These are phyloP conservation scores for Oceanites oceanicus DNA, from an alignment of 2,113 vertebrate species.

Conservation along the genomic window DNA sequence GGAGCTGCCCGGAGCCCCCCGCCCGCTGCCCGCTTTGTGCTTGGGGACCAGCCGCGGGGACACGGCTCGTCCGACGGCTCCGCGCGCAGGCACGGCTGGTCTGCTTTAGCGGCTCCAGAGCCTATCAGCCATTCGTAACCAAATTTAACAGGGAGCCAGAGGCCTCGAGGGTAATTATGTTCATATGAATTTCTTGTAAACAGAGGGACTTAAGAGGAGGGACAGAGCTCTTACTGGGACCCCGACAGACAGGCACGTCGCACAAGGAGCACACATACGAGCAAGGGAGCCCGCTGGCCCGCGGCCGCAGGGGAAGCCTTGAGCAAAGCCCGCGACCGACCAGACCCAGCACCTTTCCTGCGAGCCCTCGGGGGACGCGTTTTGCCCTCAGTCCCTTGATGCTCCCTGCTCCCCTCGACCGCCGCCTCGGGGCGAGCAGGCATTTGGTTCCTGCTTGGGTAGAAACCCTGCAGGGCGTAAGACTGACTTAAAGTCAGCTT, in stretches of 20 bases:
- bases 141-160: not conserved
- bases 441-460: not conserved
- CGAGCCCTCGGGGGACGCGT: not conserved
- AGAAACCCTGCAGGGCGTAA: not conserved
- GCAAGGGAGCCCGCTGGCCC: not conserved
- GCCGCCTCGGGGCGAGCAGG: not conserved
- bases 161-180: too few species aligned
- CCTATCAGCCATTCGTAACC: not conserved
- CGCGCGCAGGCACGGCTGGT: fast-evolving
- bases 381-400: not conserved
- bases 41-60: not conserved
- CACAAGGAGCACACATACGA: not conserved
- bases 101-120: not conserved
- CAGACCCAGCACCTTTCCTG: not conserved
- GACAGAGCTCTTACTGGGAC: not conserved
- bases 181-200: not conserved
- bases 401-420: not conserved
- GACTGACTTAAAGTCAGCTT: not conserved
- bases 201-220: not conserved
- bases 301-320: not conserved
- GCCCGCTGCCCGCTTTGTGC: not conserved
- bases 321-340: not conserved
- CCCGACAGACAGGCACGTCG: not conserved
- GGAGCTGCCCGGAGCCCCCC: not conserved
- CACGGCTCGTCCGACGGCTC: not conserved